Percentiles rank a stretch among this genome's conserved stretches.
phyloP scores from a whole-genome alignment of 2,113 vertebrate genomes.

The Vireo altiloquus region DNA sequence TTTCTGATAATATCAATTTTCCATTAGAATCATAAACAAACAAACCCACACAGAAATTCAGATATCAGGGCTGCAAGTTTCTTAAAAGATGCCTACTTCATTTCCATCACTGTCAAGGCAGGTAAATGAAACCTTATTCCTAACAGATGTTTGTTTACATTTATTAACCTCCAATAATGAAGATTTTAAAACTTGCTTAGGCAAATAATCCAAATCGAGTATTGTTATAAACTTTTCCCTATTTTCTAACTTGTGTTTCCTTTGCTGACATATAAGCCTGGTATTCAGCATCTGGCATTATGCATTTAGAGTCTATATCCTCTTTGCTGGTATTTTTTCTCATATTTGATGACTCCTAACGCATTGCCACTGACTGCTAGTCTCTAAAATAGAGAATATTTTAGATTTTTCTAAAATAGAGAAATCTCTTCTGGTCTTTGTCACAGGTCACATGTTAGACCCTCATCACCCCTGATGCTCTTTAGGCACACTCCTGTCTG shows the following conservation, averaged over 20 bases:
- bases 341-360: background rate
- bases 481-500: background rate
- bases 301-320: background rate
- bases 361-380: background rate
- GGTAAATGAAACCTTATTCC: background rate
- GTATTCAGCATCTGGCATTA: background rate
- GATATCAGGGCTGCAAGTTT: background rate
- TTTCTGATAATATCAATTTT: background rate
- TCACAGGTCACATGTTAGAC: background rate
- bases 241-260: background rate
- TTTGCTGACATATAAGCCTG: background rate
- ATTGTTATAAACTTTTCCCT: background rate
- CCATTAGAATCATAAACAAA: background rate
- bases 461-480: background rate
- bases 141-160: background rate
- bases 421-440: background rate
- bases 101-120: background rate
- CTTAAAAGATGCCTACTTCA: background rate
- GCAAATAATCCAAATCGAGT: background rate
- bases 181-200: background rate
- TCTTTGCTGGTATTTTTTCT: background rate
- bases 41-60: background rate
- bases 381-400: background rate
- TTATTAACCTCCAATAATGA: background rate
- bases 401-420: no score